Base-by-base conservation (phyloP, 1,140 invertebrate species). In the Harlomillsia oculata region DNA sequence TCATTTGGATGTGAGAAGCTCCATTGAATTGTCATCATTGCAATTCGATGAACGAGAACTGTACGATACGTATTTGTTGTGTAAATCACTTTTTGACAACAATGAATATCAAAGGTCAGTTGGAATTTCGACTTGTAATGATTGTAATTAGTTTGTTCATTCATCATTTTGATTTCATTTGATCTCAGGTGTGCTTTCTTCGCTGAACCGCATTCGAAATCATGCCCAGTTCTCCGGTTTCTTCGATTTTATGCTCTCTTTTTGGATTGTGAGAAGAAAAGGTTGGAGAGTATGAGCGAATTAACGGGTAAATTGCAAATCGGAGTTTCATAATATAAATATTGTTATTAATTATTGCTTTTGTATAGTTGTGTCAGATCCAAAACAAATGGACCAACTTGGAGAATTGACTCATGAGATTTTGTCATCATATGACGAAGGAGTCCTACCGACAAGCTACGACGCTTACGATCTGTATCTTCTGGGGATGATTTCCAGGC, bases 391-490 rank as follows among this genome's bases (percentile, higher is more conserved):
- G 39, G 59, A 65, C 26, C 54, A 59, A 29, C 37, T 65, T 1
- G 46, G 32, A 8, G 59, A 62, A 48, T 37, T 66, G 13, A 41
- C 45, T 9, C 41, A 51, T 50, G 62, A 66, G 49, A 66, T 66
- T 8, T 23, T 58, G 13, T 51, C 52, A 0, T 61, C 55, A 2
- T 66, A 72, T 81, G 29, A 75, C 77, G 50, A 71, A 74, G 63
- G 80, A 81, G 69, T 74, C 83, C 70, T 67, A 74, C 62, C 78
- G 46, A 74, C 76, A 32, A 80, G 79, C 50, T 71, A 92, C 14
- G 93, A 97, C 78, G 87, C 88, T 1, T 97, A 85, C 70, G 79
- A 84, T 20, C 74, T 93, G 8, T 97, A 94, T 73, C 72, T 97
- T 62, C 92, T 93, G 74, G 93, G 91, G 5, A 81, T 97, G 26